Percentiles rank a stretch among this genome's conserved stretches.
Evolutionary conservation across 2,888 invertebrate species (phyloP).

Genomic region (Ferdinandea cuprea): DNA sequence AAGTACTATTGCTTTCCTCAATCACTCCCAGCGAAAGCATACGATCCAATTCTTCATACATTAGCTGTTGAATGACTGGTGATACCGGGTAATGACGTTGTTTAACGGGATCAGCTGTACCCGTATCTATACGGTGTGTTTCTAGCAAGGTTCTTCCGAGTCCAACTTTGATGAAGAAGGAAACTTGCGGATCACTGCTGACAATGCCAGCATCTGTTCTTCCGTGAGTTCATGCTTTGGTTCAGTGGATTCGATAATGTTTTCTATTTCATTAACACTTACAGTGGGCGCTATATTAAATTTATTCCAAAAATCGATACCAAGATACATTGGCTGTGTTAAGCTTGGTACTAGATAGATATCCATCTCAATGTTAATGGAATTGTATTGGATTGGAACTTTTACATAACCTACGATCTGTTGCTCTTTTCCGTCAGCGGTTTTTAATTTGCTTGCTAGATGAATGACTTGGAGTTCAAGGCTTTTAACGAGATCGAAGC

Average conservation of each 20-base stretch:
- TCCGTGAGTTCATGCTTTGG: neutral
- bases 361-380: neutral
- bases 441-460: neutral
- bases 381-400: neutral
- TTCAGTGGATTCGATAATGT: neutral
- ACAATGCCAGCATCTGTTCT: neutral
- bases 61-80: neutral
- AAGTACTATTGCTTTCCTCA: too few relatives aligned
- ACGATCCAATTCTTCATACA: constrained; percentile 4
- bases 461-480: neutral
- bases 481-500: neutral
- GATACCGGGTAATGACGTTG: constrained; percentile 15
- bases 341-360: constrained; percentile 40
- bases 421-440: neutral
- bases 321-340: constrained; percentile 41
- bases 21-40: too few relatives aligned
- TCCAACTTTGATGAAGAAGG: constrained; percentile 14
- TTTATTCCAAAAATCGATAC: constrained; percentile 53
- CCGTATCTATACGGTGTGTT: constrained; percentile 25
- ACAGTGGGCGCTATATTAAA: constrained; percentile 42
- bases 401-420: neutral
- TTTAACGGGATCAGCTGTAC: neutral
- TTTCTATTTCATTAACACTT: neutral
- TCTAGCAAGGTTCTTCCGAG: constrained; percentile 51
- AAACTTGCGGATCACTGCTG: neutral